Evolutionary conservation across 1,140 invertebrate genomes (phyloP).

Genomic region (Bombus soroeensis): DNA sequence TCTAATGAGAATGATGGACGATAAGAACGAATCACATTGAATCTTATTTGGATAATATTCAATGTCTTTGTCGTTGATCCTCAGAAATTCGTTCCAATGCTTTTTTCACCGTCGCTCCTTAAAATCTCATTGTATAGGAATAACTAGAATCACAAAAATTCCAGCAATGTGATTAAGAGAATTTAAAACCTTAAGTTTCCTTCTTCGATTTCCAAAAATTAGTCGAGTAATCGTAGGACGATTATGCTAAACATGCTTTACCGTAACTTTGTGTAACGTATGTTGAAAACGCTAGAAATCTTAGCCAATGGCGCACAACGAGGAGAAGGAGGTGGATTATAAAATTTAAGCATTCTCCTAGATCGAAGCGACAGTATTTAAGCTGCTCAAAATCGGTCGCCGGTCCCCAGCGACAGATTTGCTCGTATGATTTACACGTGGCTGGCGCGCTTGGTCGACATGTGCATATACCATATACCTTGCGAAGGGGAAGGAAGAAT

Average conservation of each 20-base stretch:
- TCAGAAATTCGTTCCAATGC: no score
- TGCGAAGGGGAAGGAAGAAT: constrained; percentile 4
- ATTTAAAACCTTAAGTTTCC: no score
- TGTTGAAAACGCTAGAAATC: background rate
- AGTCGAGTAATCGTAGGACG: background rate
- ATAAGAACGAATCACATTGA: background rate
- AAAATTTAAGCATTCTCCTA: background rate
- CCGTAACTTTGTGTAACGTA: no score
- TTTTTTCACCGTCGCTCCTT: no score
- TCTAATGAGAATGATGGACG: no score
- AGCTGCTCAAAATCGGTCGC: background rate
- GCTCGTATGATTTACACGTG: constrained; percentile 14
- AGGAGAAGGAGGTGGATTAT: background rate
- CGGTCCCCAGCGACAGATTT: background rate
- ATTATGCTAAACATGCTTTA: background rate
- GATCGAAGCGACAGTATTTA: background rate
- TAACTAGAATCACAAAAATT: no score
- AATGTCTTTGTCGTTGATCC: no score
- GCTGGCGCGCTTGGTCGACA: background rate
- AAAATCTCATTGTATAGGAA: no score
- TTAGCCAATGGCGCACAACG: background rate
- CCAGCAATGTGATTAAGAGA: no score
- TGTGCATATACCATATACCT: background rate
- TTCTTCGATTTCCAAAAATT: no score
- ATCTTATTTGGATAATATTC: no score